Percentiles rank a stretch among this genome's conserved stretches.
phyloP scores from a whole-genome alignment of 2,888 invertebrate genomes.

The Amiota mariae region DNA sequence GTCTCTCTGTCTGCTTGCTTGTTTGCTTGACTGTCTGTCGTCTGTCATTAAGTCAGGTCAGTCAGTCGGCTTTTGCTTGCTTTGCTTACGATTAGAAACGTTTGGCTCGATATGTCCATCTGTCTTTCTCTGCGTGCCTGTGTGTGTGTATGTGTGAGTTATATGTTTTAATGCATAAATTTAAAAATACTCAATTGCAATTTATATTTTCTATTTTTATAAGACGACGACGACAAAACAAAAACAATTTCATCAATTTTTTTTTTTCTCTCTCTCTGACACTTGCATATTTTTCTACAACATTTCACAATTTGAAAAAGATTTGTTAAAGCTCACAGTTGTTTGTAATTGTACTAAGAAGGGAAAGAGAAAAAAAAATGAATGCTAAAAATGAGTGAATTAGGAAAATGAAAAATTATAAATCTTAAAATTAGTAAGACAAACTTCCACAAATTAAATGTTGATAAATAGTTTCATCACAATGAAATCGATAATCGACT shows the following conservation, averaged over 20 bases:
- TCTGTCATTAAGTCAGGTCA: too few species aligned
- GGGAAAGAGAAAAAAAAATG: background rate
- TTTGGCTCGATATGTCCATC: too few species aligned
- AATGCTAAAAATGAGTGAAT: background rate
- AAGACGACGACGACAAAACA: background rate
- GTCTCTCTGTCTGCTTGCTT: too few species aligned
- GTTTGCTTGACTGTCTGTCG: too few species aligned
- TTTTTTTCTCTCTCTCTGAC: background rate
- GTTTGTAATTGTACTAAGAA: background rate
- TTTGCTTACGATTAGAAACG: too few species aligned
- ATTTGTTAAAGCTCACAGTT: background rate
- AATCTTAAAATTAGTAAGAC: too few species aligned
- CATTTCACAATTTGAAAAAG: too few species aligned
- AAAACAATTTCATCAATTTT: too few species aligned
- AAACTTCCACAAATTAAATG: too few species aligned
- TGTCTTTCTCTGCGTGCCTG: background rate
- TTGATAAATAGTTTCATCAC: too few species aligned
- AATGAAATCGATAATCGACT: too few species aligned
- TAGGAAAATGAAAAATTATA: background rate
- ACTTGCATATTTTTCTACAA: background rate
- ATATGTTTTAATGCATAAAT: background rate
- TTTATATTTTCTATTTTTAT: constrained; percentile 23
- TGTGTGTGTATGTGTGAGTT: background rate
- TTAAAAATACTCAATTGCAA: constrained; percentile 21
- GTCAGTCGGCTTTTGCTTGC: too few species aligned